phyloP scores from a whole-genome alignment of 2,797 vertebrate species.

The Nyctalus aviator region DNA sequence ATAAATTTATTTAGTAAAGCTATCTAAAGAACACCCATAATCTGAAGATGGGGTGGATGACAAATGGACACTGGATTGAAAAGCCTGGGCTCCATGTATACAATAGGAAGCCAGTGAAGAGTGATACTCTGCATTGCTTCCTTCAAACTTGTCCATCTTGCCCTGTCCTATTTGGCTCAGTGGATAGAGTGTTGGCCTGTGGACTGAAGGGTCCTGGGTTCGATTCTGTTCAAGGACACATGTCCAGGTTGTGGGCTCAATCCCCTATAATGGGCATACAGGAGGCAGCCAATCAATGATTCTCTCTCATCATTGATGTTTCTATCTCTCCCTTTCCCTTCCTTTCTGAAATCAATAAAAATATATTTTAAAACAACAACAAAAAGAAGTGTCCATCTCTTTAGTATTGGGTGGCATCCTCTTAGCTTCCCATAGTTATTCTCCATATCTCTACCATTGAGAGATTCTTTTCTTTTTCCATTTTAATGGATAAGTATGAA shows the following conservation, averaged over 20 bases:
- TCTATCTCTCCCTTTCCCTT: too few relatives aligned
- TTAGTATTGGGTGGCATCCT: not conserved
- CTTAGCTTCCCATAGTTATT: not conserved
- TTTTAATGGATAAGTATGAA: slow-evolving; percentile 14
- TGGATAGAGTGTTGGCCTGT: too few relatives aligned
- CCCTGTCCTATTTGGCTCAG: too few relatives aligned
- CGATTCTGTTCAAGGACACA: too few relatives aligned
- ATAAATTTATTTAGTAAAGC: not conserved
- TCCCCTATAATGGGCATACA: too few relatives aligned
- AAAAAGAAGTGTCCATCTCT: not conserved
- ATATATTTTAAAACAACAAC: too few relatives aligned
- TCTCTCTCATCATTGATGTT: too few relatives aligned
- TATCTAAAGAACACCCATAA: not conserved
- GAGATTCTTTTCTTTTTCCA: not conserved
- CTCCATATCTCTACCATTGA: not conserved
- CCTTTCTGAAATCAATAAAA: too few relatives aligned
- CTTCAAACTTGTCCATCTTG: not conserved
- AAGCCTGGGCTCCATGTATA: not conserved
- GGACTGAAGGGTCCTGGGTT: too few relatives aligned
- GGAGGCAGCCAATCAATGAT: too few relatives aligned
- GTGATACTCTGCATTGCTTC: not conserved
- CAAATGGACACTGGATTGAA: not conserved
- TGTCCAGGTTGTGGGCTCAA: too few relatives aligned
- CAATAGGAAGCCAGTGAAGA: not conserved
- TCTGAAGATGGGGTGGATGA: not conserved